Evolutionary conservation across 1,140 invertebrate species (phyloP).

Genomic region (Thereuonema tuberculata): DNA sequence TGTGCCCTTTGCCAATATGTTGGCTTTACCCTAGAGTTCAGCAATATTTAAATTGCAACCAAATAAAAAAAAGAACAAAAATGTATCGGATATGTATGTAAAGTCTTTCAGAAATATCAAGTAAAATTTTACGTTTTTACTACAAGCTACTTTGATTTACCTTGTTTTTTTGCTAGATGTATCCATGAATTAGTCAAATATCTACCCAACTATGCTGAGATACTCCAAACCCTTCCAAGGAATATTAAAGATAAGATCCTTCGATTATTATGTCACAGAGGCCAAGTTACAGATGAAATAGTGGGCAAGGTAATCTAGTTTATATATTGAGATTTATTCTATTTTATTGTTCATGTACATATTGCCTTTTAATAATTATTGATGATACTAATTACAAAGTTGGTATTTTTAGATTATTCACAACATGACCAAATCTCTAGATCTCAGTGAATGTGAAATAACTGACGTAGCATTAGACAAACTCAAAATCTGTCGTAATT

Average conservation of each 20-base stretch:
- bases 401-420: neutral
- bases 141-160: too few species aligned
- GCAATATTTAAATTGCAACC: too few species aligned
- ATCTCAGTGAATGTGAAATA: conserved; percentile 1
- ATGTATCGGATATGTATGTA: too few species aligned
- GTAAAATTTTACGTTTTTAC: too few species aligned
- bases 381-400: neutral
- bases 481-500: neutral
- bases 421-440: neutral
- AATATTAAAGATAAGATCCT: conserved; percentile 6
- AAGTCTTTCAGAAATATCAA: too few species aligned
- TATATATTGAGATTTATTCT: neutral
- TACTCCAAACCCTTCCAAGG: neutral
- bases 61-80: too few species aligned
- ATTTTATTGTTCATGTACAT: neutral
- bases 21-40: too few species aligned
- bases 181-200: neutral
- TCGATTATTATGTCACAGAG: neutral
- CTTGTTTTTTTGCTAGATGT: neutral
- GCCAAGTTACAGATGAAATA: neutral
- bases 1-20: too few species aligned
- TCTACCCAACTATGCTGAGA: neutral
- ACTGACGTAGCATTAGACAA: neutral
- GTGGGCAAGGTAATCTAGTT: neutral
- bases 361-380: neutral